Evolutionary conservation across 2,797 vertebrate species (phyloP).

Genomic region (Australoheros facetus): DNA sequence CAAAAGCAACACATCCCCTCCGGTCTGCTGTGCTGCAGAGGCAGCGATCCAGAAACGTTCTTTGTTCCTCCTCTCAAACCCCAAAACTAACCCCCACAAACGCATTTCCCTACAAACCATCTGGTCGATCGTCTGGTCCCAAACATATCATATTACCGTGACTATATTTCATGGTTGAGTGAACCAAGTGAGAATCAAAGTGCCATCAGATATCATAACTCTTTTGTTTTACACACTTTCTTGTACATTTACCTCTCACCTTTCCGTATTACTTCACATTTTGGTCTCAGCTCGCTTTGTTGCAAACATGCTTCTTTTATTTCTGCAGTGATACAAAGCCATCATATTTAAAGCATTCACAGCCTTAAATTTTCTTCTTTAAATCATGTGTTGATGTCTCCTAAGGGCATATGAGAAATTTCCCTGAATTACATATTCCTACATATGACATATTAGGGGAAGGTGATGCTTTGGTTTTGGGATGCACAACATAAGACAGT

Average conservation of each 20-base stretch:
- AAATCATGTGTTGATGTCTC: slow-evolving; percentile 4
- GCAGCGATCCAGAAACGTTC: not conserved
- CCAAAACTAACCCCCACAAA: not conserved
- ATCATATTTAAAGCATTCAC: slow-evolving; percentile 21
- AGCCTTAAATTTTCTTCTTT: slow-evolving; percentile 37
- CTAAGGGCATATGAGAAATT: not conserved
- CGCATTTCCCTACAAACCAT: slow-evolving; percentile 15
- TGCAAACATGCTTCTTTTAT: not conserved
- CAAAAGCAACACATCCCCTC: slow-evolving; percentile 51
- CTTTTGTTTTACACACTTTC: not conserved
- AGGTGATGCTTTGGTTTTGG: slow-evolving; percentile 40
- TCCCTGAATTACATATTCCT: not conserved
- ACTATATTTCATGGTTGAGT: slow-evolving; percentile 16
- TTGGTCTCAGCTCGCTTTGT: not conserved
- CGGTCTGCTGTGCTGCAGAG: slow-evolving; percentile 24
- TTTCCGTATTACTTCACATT: not conserved
- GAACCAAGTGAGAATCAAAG: slow-evolving; percentile 25
- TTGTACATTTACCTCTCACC: not conserved
- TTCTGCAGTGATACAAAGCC: not conserved
- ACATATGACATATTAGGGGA: not conserved
- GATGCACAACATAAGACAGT: not conserved
- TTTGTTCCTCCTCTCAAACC: not conserved
- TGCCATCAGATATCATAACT: not conserved
- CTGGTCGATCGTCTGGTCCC: slow-evolving; percentile 28
- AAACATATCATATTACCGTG: slow-evolving; percentile 1